phyloP scores from a whole-genome alignment of 2,888 invertebrate species.

The Hyposoter dolosus region DNA sequence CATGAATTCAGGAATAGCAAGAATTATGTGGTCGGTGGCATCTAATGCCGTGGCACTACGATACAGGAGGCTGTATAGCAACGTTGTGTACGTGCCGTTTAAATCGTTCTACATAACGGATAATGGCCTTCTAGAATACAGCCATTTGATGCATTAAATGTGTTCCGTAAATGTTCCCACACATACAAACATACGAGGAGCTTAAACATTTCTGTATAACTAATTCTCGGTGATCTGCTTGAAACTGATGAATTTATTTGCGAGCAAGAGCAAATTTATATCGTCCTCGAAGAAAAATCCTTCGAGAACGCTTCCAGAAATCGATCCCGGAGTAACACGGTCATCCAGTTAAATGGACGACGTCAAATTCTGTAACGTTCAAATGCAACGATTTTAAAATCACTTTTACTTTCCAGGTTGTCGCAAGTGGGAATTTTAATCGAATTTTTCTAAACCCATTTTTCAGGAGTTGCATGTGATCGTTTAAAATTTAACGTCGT shows the following conservation, averaged over 20 bases:
- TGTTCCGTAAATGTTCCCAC: constrained; percentile 1
- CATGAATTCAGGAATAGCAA: constrained; percentile 28
- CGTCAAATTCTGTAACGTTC: background rate
- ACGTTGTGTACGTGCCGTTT: constrained; percentile 23
- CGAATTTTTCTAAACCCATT: too few relatives aligned
- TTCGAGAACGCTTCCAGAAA: background rate
- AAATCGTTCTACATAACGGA: constrained; percentile 24
- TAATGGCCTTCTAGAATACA: constrained; percentile 25
- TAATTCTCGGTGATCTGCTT: background rate
- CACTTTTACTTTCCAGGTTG: too few relatives aligned
- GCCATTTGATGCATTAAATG: constrained; percentile 38
- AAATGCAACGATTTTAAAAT: background rate
- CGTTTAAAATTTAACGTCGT: too few relatives aligned
- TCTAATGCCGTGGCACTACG: constrained; percentile 34
- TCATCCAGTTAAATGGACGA: background rate
- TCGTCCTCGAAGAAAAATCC: background rate
- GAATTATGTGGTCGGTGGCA: constrained; percentile 51
- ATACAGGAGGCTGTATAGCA: background rate
- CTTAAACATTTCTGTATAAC: constrained; percentile 7
- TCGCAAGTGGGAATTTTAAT: too few relatives aligned
- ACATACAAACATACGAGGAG: background rate
- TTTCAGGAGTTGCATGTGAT: too few relatives aligned
- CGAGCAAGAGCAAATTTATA: background rate
- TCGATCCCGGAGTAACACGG: background rate
- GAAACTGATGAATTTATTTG: background rate